A percentile compares a stretch with the other conserved stretches of the same genome.
Evolutionary conservation across 1,140 invertebrate species (phyloP).

Genomic region (Diabrotica virgifera): DNA sequence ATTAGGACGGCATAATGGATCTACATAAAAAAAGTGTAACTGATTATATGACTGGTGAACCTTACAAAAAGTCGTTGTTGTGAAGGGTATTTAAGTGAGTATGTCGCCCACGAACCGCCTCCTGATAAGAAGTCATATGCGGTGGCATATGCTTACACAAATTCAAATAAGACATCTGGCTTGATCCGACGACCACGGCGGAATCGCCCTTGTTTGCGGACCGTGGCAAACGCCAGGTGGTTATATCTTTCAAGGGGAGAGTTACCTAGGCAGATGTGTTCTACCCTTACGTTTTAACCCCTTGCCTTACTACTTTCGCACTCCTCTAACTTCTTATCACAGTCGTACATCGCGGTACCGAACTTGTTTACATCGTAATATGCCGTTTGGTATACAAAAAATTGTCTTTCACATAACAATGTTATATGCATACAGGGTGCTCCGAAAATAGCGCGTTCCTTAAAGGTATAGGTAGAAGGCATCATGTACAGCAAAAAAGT

Average conservation of each 20-base stretch:
- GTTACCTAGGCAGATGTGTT: slow-evolving; percentile 42
- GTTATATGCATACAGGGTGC: too few species aligned
- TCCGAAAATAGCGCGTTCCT: too few species aligned
- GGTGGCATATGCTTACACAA: slow-evolving; percentile 38
- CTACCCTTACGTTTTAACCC: slow-evolving; percentile 31
- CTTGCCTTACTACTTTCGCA: slow-evolving; percentile 36
- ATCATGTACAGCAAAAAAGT: too few species aligned
- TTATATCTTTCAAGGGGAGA: slow-evolving; percentile 43
- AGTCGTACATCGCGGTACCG: background rate
- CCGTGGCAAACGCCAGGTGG: slow-evolving; percentile 46
- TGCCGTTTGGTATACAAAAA: background rate
- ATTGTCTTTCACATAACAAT: background rate
- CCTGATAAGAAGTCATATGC: slow-evolving; percentile 18
- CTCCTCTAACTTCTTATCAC: slow-evolving; percentile 15
- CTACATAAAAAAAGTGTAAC: too few species aligned
- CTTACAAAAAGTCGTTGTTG: background rate
- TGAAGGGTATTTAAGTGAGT: slow-evolving; percentile 8
- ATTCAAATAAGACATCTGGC: slow-evolving; percentile 39
- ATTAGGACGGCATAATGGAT: too few species aligned
- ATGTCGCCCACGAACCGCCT: slow-evolving; percentile 10
- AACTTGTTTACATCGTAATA: background rate
- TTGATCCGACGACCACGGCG: slow-evolving; percentile 17
- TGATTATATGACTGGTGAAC: too few species aligned
- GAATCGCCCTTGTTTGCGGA: slow-evolving; percentile 44
- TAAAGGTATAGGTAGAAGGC: too few species aligned